A percentile compares a stretch with the other conserved stretches of the same genome.
phyloP scores from a whole-genome alignment of 2,888 invertebrate genomes.

The Lithophane socia region DNA sequence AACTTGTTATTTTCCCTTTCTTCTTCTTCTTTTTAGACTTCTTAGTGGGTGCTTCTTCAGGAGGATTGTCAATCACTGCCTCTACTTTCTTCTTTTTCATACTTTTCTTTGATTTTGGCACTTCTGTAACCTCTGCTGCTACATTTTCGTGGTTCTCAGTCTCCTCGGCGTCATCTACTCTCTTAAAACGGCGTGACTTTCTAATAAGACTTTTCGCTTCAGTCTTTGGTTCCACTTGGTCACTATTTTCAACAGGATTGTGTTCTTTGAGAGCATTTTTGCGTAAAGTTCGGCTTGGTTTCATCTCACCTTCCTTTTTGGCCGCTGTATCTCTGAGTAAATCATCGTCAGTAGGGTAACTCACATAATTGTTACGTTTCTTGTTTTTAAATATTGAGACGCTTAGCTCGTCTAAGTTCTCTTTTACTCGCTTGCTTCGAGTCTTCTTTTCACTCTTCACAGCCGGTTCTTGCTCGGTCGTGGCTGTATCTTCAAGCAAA shows the following conservation, averaged over 20 bases:
- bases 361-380: constrained; percentile 81
- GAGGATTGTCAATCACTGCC: constrained; percentile 21
- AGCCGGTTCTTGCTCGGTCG: constrained; percentile 59
- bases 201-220: constrained; percentile 66
- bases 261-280: constrained; percentile 77
- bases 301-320: constrained; percentile 54
- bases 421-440: constrained; percentile 76
- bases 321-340: constrained; percentile 40
- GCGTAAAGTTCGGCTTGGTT: constrained; percentile 65
- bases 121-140: constrained; percentile 34
- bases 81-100: constrained; percentile 66
- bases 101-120: constrained; percentile 70
- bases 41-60: constrained; percentile 64
- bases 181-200: constrained; percentile 69
- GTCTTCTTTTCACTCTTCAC: constrained; percentile 77
- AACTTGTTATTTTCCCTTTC: constrained; percentile 68
- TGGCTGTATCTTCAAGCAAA: constrained; percentile 66
- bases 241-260: constrained; percentile 61
- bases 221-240: constrained; percentile 51
- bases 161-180: constrained; percentile 69
- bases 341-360: constrained; percentile 79
- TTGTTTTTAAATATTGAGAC: constrained; percentile 68
- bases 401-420: constrained; percentile 69
- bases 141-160: constrained; percentile 56
- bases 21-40: constrained; percentile 76